A percentile compares a stretch with the other conserved stretches of the same genome.
These are phyloP conservation scores for Heliconius ismenius DNA, from an alignment of 2,888 invertebrate species.

Conservation along the genomic window DNA sequence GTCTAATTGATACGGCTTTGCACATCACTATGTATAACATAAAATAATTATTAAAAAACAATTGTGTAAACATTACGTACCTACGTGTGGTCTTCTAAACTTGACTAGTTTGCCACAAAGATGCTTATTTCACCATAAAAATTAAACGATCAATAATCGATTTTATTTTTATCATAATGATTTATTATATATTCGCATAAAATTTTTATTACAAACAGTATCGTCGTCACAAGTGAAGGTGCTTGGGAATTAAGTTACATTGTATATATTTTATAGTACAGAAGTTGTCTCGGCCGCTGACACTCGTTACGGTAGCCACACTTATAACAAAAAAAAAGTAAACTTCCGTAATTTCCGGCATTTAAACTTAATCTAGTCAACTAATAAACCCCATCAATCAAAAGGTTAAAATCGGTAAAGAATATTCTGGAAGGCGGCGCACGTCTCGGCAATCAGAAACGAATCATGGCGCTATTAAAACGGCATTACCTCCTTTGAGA, in stretches of 20 bases:
- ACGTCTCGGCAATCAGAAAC: constrained; percentile 69
- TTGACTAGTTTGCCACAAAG: constrained; percentile 3
- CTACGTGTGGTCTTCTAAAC: constrained; percentile 30
- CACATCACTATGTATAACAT: constrained; percentile 45
- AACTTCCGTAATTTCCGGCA: constrained; percentile 39
- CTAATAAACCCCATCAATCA: constrained; percentile 57
- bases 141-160: constrained; percentile 18
- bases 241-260: constrained; percentile 11
- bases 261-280: constrained; percentile 17
- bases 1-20: constrained; percentile 71
- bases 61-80: constrained; percentile 31
- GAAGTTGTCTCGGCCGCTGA: neutral
- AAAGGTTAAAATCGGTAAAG: constrained; percentile 52
- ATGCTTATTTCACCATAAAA: neutral
- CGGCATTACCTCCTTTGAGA: constrained; percentile 68
- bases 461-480: constrained; percentile 75
- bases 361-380: constrained; percentile 35
- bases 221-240: neutral
- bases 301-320: constrained; percentile 7
- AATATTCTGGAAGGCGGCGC: constrained; percentile 48
- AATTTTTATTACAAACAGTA: constrained; percentile 14
- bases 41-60: constrained; percentile 37
- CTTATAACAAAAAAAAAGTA: constrained; percentile 3
- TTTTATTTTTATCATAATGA: constrained; percentile 18
- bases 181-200: constrained; percentile 22